These are phyloP conservation scores for Procavia capensis DNA, from an alignment of 2,113 vertebrate genomes.

Conservation along the genomic window DNA sequence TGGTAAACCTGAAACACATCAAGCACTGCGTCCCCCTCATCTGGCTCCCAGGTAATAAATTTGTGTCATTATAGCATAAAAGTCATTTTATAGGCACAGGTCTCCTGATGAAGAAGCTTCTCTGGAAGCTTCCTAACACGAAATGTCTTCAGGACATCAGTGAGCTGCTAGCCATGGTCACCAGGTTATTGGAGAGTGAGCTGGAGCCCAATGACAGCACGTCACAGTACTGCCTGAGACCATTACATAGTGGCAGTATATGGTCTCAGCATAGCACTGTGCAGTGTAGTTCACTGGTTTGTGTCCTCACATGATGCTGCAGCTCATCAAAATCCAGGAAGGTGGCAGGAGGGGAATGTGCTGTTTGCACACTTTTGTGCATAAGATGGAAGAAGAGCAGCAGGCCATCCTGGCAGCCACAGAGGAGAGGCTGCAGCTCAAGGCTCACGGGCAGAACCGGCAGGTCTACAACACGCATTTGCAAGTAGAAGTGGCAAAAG, in stretches of 20 bases:
- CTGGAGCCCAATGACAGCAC: too few relatives aligned
- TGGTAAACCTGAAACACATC: constrained; percentile 94
- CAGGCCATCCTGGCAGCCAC: constrained; percentile 88
- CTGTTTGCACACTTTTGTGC: constrained; percentile 92
- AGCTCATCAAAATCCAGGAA: constrained; percentile 94
- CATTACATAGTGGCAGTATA: constrained; percentile 95
- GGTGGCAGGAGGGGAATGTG: constrained; percentile 91
- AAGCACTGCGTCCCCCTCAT: constrained; percentile 93
- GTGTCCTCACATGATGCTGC: constrained; percentile 93
- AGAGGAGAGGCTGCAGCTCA: constrained; percentile 88
- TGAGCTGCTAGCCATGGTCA: constrained; percentile 94
- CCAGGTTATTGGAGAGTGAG: too few relatives aligned
- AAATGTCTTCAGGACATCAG: constrained; percentile 95
- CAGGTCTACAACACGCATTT: constrained; percentile 89
- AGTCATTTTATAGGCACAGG: constrained; percentile 95
- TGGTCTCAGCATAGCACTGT: constrained; percentile 90
- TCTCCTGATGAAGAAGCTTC: constrained; percentile 94
- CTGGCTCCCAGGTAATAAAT: constrained; percentile 90
- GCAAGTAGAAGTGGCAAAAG: constrained; percentile 86
- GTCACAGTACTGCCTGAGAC: constrained; percentile 74
- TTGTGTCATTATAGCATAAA: constrained; percentile 96
- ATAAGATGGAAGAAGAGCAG: constrained; percentile 91
- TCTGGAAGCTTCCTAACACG: constrained; percentile 96
- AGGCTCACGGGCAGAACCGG: constrained; percentile 84
- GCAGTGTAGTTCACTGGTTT: constrained; percentile 96